Conservation (phyloP, 2,797 vertebrate species). For the Chelidonichthys spinosus region DNA sequence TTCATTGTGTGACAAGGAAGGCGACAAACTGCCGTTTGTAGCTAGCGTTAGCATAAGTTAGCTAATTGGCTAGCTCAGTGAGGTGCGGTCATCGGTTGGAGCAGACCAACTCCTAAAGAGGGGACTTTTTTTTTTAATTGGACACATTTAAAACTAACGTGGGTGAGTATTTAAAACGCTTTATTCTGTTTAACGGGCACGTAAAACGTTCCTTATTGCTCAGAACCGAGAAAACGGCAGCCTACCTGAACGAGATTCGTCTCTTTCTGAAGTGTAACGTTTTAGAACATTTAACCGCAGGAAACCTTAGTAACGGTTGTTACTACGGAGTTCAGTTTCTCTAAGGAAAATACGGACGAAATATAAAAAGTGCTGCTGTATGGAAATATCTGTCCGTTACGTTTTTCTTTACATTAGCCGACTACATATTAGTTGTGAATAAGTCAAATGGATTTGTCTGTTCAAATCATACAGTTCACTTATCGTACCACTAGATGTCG, state of each 20-base stretch:
- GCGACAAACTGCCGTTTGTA: background rate
- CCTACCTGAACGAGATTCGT: background rate
- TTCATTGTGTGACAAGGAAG: background rate
- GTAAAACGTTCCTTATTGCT: background rate
- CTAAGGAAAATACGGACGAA: no score
- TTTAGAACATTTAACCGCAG: background rate
- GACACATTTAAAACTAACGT: background rate
- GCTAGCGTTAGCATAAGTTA: background rate
- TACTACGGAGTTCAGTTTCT: background rate
- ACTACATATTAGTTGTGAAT: background rate
- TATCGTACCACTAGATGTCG: slow-evolving; percentile 43
- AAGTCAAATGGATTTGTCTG: background rate
- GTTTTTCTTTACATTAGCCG: background rate
- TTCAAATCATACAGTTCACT: background rate
- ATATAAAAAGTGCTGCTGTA: background rate
- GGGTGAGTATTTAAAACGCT: background rate
- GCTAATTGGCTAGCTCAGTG: background rate
- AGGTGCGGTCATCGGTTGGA: background rate
- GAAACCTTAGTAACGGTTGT: background rate
- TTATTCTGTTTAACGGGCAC: background rate
- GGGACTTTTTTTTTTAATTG: no score
- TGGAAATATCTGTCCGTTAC: accelerated
- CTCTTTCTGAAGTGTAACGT: background rate
- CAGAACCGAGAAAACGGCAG: background rate
- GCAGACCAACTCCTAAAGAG: background rate